Evolutionary conservation across 1,140 invertebrate genomes (phyloP).

Genomic region (Pseudachorutes palmiensis): DNA sequence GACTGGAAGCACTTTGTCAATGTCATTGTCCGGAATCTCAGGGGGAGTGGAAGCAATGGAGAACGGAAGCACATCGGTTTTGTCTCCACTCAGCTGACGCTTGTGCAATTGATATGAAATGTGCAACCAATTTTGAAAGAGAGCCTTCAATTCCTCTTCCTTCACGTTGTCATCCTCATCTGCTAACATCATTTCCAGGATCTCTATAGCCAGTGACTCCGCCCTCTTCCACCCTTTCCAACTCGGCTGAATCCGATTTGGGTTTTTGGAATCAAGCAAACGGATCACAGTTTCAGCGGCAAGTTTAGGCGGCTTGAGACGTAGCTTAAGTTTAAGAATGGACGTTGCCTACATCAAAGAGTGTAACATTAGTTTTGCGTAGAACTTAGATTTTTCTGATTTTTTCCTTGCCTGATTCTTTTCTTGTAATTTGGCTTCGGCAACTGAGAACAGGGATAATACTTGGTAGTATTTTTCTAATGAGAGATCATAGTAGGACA

Average conservation of each 20-base stretch:
- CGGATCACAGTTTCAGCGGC: neutral
- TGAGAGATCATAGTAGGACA: neutral
- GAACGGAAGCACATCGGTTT: too few species aligned
- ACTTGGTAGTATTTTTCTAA: neutral
- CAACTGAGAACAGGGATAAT: neutral
- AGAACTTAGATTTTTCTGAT: neutral
- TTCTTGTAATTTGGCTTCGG: neutral
- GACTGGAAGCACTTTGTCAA: too few species aligned
- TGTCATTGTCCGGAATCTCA: too few species aligned
- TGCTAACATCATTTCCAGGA: neutral
- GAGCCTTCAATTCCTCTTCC: too few species aligned
- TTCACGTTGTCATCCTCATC: too few species aligned
- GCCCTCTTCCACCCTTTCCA: neutral
- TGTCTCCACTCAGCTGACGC: too few species aligned
- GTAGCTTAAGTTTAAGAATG: neutral
- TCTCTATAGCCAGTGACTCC: neutral
- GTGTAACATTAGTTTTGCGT: neutral
- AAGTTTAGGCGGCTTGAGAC: neutral
- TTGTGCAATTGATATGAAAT: too few species aligned
- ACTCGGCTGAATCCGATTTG: neutral
- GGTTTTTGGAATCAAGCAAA: neutral
- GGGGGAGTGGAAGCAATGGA: too few species aligned
- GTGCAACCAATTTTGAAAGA: too few species aligned
- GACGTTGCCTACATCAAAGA: neutral
- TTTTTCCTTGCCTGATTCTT: neutral